Percentiles rank a stretch among this genome's conserved stretches.
Evolutionary conservation across 2,797 vertebrate genomes (phyloP).

Genomic region (Notamacropus eugenii): DNA sequence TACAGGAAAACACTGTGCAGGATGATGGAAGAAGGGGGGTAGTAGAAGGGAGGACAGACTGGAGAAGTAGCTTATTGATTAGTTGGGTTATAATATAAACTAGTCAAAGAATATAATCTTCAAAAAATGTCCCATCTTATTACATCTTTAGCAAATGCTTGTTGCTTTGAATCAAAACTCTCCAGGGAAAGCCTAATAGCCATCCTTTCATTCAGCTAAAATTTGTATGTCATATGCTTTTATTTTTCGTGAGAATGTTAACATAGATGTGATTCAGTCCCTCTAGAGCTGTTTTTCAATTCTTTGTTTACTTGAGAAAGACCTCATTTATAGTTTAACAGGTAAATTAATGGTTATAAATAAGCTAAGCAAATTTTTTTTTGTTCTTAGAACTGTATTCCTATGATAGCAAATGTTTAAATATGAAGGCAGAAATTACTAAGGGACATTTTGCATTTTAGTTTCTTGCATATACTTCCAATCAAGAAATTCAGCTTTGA

Average conservation of each 20-base stretch:
- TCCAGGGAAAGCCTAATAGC: not conserved
- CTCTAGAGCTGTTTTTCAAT: too few species aligned
- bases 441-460: not conserved
- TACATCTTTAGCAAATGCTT: not conserved
- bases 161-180: not conserved
- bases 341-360: not conserved
- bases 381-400: not conserved
- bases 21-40: too few species aligned
- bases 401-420: not conserved
- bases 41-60: too few species aligned
- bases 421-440: not conserved
- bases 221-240: not conserved
- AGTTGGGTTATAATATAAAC: not conserved
- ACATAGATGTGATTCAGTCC: too few species aligned
- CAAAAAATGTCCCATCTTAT: not conserved
- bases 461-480: not conserved
- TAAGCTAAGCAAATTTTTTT: not conserved
- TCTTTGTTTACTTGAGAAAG: not conserved
- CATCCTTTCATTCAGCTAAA: not conserved
- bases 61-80: too few species aligned
- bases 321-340: not conserved
- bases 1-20: too few species aligned
- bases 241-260: too few species aligned
- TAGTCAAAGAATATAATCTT: not conserved
- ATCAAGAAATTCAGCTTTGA: not conserved